Conservation (phyloP, 2,797 vertebrate genomes). For the Moxostoma hubbsi region DNA sequence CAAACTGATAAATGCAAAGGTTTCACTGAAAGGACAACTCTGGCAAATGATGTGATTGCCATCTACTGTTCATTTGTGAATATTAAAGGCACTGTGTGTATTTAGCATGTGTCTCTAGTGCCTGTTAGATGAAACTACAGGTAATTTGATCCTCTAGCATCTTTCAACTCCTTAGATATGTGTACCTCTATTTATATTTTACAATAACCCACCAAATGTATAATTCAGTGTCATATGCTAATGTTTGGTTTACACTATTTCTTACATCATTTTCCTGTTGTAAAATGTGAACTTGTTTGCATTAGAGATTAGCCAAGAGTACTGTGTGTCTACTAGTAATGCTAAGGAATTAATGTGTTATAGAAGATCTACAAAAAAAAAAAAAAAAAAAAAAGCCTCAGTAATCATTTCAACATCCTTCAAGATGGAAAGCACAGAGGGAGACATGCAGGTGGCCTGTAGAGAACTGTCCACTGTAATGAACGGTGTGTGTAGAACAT, state of each 20-base stretch:
- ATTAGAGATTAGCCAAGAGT: neutral
- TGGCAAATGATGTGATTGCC: slow-evolving; percentile 27
- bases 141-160: neutral
- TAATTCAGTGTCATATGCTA: neutral
- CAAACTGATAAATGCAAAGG: neutral
- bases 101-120: neutral
- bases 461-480: no score
- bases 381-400: neutral
- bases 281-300: neutral
- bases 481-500: slow-evolving; percentile 8
- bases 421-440: no score
- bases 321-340: neutral
- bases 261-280: neutral
- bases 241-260: neutral
- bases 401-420: neutral
- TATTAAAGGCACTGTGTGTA: neutral
- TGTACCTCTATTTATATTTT: neutral
- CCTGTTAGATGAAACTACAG: neutral
- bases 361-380: neutral
- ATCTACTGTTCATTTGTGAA: slow-evolving; percentile 38
- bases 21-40: slow-evolving; percentile 1
- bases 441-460: neutral
- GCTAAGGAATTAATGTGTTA: neutral
- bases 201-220: neutral
- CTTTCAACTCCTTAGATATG: neutral